Percentiles rank a stretch among this genome's conserved stretches.
Conservation (phyloP, 1,140 invertebrate genomes). For the Calliopsis andreniformis region DNA sequence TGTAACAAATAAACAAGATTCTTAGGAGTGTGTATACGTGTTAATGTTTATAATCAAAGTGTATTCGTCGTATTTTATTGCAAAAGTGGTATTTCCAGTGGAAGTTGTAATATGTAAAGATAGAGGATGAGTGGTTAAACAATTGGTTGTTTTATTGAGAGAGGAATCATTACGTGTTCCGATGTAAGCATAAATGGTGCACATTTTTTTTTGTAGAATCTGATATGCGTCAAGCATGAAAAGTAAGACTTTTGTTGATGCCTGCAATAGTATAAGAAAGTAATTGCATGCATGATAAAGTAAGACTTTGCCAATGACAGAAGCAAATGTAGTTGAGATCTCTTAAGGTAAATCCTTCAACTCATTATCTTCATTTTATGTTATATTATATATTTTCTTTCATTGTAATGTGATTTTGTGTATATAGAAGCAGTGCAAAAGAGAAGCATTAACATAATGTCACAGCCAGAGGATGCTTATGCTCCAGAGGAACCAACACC, state of each 20-base stretch:
- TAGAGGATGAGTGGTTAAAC: not conserved
- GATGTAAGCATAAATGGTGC: not conserved
- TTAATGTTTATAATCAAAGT: not conserved
- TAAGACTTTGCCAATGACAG: constrained; percentile 37
- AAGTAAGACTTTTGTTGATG: constrained; percentile 4
- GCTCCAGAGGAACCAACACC: constrained; percentile 57
- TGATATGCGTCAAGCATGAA: constrained; percentile 15
- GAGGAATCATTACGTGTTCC: not conserved
- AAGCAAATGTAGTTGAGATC: constrained; percentile 14
- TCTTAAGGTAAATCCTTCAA: constrained; percentile 28
- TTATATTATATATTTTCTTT: not conserved
- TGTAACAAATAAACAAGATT: not conserved
- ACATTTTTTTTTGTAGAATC: constrained; percentile 27
- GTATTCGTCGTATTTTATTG: not conserved
- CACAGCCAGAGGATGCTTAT: constrained; percentile 54
- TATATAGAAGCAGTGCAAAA: constrained; percentile 16
- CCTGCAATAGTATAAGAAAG: not conserved
- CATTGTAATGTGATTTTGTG: constrained; percentile 24
- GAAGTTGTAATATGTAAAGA: not conserved
- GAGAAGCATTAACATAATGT: constrained; percentile 38
- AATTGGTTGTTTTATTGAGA: not conserved
- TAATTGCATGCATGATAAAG: constrained; percentile 19
- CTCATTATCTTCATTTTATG: too few species aligned
- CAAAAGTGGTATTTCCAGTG: not conserved
- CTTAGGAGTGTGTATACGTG: not conserved